A percentile compares a stretch with the other conserved stretches of the same genome.
Conservation (phyloP, 1,140 invertebrate genomes). For the Drosophila arizonae region DNA sequence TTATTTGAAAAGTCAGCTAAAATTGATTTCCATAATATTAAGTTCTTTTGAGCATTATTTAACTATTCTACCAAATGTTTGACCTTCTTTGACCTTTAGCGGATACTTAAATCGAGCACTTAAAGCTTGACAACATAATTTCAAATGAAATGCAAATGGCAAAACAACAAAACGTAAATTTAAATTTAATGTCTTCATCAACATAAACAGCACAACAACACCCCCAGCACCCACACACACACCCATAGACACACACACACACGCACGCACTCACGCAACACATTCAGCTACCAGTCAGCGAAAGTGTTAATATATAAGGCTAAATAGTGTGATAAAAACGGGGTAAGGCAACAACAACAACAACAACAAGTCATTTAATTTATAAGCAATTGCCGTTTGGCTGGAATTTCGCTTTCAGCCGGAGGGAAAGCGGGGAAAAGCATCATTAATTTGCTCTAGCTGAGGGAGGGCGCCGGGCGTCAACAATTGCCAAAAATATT, state of each 20-base stretch:
- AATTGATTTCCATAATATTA: no score
- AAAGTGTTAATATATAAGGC: slow-evolving; percentile 68
- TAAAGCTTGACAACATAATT: slow-evolving; percentile 20
- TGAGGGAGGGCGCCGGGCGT: slow-evolving; percentile 12
- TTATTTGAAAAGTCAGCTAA: no score
- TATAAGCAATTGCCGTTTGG: slow-evolving; percentile 67
- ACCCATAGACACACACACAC: neutral
- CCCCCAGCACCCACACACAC: slow-evolving; percentile 1
- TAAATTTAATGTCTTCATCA: slow-evolving; percentile 56
- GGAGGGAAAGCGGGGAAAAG: slow-evolving; percentile 45
- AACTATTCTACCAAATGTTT: neutral
- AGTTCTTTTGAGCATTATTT: no score
- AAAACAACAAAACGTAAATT: slow-evolving; percentile 35
- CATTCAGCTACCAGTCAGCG: slow-evolving; percentile 28
- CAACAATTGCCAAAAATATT: slow-evolving; percentile 79
- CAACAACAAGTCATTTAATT: slow-evolving; percentile 58
- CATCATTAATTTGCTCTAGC: slow-evolving; percentile 73
- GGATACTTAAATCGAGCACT: neutral
- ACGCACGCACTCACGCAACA: slow-evolving; percentile 8
- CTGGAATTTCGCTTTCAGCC: slow-evolving; percentile 38
- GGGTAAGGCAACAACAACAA: slow-evolving; percentile 35
- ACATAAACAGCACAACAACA: slow-evolving; percentile 12
- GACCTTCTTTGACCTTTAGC: slow-evolving; percentile 17
- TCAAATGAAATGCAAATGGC: slow-evolving; percentile 37
- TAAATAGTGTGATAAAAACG: slow-evolving; percentile 72